These are phyloP conservation scores for Clarias pachynema DNA, from an alignment of 2,797 vertebrate genomes.

Conservation along the genomic window DNA sequence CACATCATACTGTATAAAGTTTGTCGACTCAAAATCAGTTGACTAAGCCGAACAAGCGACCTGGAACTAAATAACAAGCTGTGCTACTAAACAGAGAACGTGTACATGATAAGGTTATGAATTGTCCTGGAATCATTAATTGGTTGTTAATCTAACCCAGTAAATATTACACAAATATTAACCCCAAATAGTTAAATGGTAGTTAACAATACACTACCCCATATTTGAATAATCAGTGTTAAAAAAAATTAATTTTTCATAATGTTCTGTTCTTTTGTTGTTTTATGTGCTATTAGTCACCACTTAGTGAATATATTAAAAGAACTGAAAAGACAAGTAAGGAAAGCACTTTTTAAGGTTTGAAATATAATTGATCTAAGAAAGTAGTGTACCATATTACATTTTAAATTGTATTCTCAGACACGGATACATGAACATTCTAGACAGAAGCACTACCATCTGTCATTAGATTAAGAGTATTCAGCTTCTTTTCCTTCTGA, in stretches of 20 bases:
- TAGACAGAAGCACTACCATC: not conserved
- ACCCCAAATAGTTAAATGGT: slow-evolving; percentile 54
- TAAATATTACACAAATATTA: not conserved
- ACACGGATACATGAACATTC: not conserved
- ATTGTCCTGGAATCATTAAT: not conserved
- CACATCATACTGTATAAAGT: not conserved
- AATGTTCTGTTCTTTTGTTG: not conserved
- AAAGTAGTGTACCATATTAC: not conserved
- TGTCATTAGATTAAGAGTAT: not conserved
- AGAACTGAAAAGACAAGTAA: not conserved
- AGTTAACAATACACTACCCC: not conserved
- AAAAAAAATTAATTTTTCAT: no score
- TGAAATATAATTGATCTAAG: not conserved
- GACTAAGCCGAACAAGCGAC: slow-evolving; percentile 93
- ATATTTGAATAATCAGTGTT: not conserved
- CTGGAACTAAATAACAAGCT: slow-evolving; percentile 89
- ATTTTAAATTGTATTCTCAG: not conserved
- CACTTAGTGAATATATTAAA: no score
- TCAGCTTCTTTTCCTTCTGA: not conserved
- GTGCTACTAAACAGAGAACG: slow-evolving; percentile 70
- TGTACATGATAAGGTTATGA: not conserved
- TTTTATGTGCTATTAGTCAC: not conserved
- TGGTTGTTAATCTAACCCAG: not conserved
- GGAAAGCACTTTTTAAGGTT: not conserved
- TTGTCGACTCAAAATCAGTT: slow-evolving; percentile 83